A percentile compares a stretch with the other conserved stretches of the same genome.
Evolutionary conservation across 2,888 invertebrate genomes (phyloP).

Genomic region (Tiphia femorata): DNA sequence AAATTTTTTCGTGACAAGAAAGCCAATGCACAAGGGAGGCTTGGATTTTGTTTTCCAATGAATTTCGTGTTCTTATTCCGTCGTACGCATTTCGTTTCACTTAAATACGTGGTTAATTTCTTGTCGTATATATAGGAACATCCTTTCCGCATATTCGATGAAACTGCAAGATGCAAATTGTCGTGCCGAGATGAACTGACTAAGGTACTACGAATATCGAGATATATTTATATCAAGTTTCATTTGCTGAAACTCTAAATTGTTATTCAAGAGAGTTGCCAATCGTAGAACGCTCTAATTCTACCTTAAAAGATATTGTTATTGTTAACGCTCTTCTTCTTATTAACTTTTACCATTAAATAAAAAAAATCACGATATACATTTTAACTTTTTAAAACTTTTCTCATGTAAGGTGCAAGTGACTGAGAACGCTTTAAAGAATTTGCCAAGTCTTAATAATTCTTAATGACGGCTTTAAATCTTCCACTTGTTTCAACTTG

Average conservation of each 20-base stretch:
- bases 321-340: constrained; percentile 64
- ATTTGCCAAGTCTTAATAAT: constrained; percentile 37
- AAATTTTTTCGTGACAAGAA: no score
- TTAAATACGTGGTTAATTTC: neutral
- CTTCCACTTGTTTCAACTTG: constrained; percentile 34
- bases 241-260: constrained; percentile 57
- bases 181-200: constrained; percentile 6
- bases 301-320: constrained; percentile 60
- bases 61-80: constrained; percentile 7
- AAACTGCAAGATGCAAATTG: constrained; percentile 5
- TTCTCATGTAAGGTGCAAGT: constrained; percentile 48
- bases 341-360: constrained; percentile 62
- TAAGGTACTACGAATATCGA: constrained; percentile 19
- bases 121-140: constrained; percentile 36
- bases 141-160: constrained; percentile 18
- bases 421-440: constrained; percentile 44
- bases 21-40: no score
- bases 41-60: neutral
- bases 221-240: constrained; percentile 47
- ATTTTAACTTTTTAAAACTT: constrained; percentile 58
- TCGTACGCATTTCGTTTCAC: neutral
- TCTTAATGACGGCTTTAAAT: constrained; percentile 33
- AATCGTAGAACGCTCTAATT: constrained; percentile 60
- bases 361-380: constrained; percentile 54
- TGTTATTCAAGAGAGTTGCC: constrained; percentile 63